Evolutionary conservation across 1,140 invertebrate genomes (phyloP).

Genomic region (Calephelis nemesis): DNA sequence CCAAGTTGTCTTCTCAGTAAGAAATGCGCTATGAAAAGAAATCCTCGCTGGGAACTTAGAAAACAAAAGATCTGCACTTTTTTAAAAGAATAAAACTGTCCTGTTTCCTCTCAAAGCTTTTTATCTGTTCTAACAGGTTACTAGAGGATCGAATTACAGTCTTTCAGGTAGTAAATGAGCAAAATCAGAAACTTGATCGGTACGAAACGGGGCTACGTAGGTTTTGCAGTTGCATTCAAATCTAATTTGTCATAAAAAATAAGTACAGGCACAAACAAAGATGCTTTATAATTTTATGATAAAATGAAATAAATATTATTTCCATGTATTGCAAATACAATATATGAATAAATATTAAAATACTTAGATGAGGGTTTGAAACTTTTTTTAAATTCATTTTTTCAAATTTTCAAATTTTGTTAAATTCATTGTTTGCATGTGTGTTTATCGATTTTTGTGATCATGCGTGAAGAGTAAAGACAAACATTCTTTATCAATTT

Average conservation of each 20-base stretch:
- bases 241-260: slow-evolving; percentile 11
- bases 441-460: no score
- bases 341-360: no score
- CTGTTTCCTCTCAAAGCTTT: slow-evolving; percentile 47
- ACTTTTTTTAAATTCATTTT: no score
- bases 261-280: background rate
- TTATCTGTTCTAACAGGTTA: slow-evolving; percentile 34
- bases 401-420: no score
- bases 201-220: background rate
- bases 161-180: slow-evolving; percentile 12
- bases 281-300: no score
- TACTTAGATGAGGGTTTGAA: no score
- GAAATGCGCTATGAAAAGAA: slow-evolving; percentile 29
- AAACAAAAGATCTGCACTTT: slow-evolving; percentile 51
- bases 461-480: no score
- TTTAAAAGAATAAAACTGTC: slow-evolving; percentile 49
- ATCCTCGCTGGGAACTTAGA: slow-evolving; percentile 34
- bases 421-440: no score
- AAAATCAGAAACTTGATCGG: slow-evolving; percentile 13
- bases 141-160: slow-evolving; percentile 24
- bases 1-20: slow-evolving; percentile 32
- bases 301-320: no score
- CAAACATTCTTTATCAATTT: no score
- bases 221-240: slow-evolving; percentile 6
- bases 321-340: no score